Percentiles rank a stretch among this genome's conserved stretches.
Conservation (phyloP, 2,113 vertebrate species). For the Cricetomys ansorgei region DNA sequence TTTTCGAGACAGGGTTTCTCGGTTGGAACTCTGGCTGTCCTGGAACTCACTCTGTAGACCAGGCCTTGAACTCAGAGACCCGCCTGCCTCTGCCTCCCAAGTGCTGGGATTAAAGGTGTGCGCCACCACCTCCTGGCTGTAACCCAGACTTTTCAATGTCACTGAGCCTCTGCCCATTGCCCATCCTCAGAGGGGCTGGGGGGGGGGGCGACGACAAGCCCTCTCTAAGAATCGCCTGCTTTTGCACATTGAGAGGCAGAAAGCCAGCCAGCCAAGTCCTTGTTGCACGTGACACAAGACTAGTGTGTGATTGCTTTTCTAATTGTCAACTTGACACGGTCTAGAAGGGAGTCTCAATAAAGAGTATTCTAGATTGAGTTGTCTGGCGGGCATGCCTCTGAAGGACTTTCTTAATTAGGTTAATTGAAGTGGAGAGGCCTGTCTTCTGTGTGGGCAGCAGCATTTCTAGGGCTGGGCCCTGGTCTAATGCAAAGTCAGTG, state of each 20-base stretch:
- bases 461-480: neutral
- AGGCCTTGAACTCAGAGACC: too few relatives aligned
- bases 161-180: neutral
- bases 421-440: neutral
- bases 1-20: too few relatives aligned
- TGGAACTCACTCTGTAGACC: too few relatives aligned
- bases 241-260: neutral
- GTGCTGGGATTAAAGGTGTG: too few relatives aligned
- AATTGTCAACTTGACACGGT: neutral
- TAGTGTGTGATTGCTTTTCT: neutral
- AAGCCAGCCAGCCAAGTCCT: neutral
- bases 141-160: neutral
- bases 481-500: neutral
- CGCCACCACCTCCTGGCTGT: too few relatives aligned
- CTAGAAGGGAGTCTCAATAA: neutral
- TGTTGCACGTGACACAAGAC: neutral
- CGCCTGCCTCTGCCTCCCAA: too few relatives aligned
- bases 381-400: neutral
- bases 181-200: neutral
- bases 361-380: neutral
- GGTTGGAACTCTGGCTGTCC: too few relatives aligned
- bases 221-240: neutral
- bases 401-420: neutral
- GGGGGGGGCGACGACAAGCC: too few relatives aligned
- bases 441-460: neutral